These are phyloP conservation scores for Mythimna ferrago DNA, from an alignment of 2,888 invertebrate genomes.

Conservation along the genomic window DNA sequence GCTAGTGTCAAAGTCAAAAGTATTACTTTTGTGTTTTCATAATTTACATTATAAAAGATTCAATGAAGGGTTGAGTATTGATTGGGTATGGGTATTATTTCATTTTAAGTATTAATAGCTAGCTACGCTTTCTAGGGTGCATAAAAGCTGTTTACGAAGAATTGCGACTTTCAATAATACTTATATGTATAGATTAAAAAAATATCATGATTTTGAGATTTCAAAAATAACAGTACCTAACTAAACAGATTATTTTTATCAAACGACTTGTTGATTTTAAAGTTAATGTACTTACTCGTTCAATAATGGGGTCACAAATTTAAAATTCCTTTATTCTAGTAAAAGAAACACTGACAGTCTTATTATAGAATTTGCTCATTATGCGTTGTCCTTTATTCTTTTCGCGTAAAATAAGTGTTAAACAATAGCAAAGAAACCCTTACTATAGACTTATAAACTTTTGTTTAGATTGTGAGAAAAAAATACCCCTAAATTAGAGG, in stretches of 20 bases:
- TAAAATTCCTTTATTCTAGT: background rate
- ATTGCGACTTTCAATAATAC: background rate
- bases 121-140: background rate
- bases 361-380: background rate
- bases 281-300: background rate
- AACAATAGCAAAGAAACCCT: slow-evolving; percentile 55
- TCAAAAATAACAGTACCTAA: background rate
- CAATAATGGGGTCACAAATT: background rate
- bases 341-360: slow-evolving; percentile 13
- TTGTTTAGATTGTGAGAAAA: slow-evolving; percentile 83
- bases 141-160: background rate
- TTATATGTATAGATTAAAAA: no score
- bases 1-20: slow-evolving; percentile 64
- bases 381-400: slow-evolving; percentile 46
- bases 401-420: slow-evolving; percentile 60
- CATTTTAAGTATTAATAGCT: slow-evolving; percentile 16
- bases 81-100: slow-evolving; percentile 38
- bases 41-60: slow-evolving; percentile 43
- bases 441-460: slow-evolving; percentile 66
- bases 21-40: slow-evolving; percentile 44
- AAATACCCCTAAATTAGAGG: slow-evolving; percentile 74
- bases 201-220: no score
- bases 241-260: background rate
- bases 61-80: slow-evolving; percentile 46
- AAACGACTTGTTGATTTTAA: background rate